phyloP scores from a whole-genome alignment of 1,140 invertebrate species.

The Papilio polyxenes region DNA sequence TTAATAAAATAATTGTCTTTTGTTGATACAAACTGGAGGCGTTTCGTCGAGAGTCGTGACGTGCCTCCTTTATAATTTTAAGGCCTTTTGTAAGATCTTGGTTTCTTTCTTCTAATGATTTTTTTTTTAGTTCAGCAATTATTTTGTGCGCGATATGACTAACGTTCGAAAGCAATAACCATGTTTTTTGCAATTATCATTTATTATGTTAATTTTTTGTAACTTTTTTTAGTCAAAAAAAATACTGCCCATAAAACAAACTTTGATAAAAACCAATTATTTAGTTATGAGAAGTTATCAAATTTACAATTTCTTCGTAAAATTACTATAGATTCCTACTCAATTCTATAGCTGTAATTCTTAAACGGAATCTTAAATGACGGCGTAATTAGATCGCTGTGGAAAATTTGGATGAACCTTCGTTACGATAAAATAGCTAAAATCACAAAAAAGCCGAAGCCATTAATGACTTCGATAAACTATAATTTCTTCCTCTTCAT shows the following conservation, averaged over 20 bases:
- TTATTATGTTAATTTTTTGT: too few species aligned
- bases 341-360: too few species aligned
- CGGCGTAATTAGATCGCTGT: too few species aligned
- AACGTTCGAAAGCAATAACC: background rate
- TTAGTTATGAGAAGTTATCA: background rate
- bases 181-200: background rate
- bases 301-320: background rate
- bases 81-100: conserved; percentile 42
- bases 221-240: too few species aligned
- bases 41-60: conserved; percentile 45
- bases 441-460: background rate
- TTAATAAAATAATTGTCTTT: conserved; percentile 16
- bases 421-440: background rate
- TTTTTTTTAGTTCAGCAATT: background rate
- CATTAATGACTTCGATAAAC: background rate
- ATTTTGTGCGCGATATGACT: too few species aligned
- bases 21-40: conserved; percentile 40
- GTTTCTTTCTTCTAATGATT: background rate
- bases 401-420: conserved; percentile 10
- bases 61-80: conserved; percentile 48
- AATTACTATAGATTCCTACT: too few species aligned
- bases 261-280: too few species aligned
- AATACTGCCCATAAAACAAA: too few species aligned
- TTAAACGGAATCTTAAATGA: too few species aligned
- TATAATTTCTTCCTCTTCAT: background rate